These are phyloP conservation scores for Eupithecia abbreviata DNA, from an alignment of 2,888 invertebrate species.

Conservation along the genomic window DNA sequence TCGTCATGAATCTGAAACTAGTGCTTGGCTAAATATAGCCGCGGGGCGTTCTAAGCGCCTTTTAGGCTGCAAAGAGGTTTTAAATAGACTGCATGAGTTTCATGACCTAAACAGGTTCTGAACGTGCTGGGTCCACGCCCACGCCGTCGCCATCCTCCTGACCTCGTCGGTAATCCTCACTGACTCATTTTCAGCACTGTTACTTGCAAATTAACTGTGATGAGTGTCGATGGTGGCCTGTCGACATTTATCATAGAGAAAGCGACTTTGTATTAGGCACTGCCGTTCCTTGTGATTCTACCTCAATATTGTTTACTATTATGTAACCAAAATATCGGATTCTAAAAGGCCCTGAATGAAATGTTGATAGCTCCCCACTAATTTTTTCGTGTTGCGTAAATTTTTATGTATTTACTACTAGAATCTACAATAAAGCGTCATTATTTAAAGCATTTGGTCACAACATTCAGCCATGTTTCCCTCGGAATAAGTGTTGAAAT, in stretches of 20 bases:
- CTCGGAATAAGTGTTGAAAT: conserved; percentile 3
- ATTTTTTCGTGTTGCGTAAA: not conserved
- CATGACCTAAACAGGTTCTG: conserved; percentile 80
- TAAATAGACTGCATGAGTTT: conserved; percentile 78
- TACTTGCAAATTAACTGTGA: conserved; percentile 10
- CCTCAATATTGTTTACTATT: not conserved
- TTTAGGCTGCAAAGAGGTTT: conserved; percentile 67
- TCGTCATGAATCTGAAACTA: conserved; percentile 1
- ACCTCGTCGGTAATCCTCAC: conserved; percentile 64
- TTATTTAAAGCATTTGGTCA: not conserved
- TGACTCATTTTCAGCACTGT: conserved; percentile 60
- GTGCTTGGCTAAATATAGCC: conserved; percentile 60
- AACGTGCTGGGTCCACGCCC: conserved; percentile 57
- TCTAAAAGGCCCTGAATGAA: not conserved
- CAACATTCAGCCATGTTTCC: not conserved
- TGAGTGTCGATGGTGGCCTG: not conserved
- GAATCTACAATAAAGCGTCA: not conserved
- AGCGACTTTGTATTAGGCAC: not conserved
- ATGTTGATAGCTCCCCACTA: not conserved
- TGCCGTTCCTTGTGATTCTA: not conserved
- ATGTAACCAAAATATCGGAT: not conserved
- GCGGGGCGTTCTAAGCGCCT: conserved; percentile 56
- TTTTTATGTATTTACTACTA: not conserved
- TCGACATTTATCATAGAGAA: not conserved
- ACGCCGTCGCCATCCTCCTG: conserved; percentile 68